Percentiles rank a stretch among this genome's conserved stretches.
phyloP scores from a whole-genome alignment of 2,888 invertebrate species.

The Dasypolia templi region DNA sequence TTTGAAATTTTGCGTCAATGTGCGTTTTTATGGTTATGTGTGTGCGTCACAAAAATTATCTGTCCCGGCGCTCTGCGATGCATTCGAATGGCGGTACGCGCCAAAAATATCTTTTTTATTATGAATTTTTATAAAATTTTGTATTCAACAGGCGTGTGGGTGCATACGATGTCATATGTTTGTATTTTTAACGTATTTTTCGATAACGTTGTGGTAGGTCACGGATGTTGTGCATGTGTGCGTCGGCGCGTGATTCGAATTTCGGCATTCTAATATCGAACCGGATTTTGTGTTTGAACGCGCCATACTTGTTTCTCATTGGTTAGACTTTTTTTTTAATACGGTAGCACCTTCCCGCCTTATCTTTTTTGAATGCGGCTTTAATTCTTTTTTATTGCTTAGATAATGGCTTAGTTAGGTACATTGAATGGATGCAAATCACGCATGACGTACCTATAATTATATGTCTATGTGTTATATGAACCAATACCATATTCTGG shows the following conservation, averaged over 20 bases:
- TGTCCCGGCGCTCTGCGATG: conserved; percentile 78
- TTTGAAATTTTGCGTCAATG: conserved; percentile 83
- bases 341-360: conserved; percentile 33
- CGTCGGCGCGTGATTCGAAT: conserved; percentile 77
- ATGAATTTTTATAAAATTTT: conserved; percentile 80
- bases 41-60: conserved; percentile 87
- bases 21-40: conserved; percentile 73
- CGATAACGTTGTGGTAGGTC: conserved; percentile 84
- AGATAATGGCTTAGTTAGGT: conserved; percentile 9
- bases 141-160: conserved; percentile 71
- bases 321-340: conserved; percentile 59
- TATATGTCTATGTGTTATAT: conserved; percentile 2
- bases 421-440: conserved; percentile 1
- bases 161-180: conserved; percentile 68
- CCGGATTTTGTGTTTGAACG: conserved; percentile 69
- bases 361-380: conserved; percentile 31
- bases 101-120: conserved; percentile 79
- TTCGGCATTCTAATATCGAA: conserved; percentile 84
- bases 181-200: conserved; percentile 74
- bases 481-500: conserved; percentile 10
- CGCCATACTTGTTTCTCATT: conserved; percentile 63
- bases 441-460: conserved; percentile 14
- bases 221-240: conserved; percentile 69
- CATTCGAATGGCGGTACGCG: conserved; percentile 80
- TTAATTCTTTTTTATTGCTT: conserved; percentile 23